These are phyloP conservation scores for Chaetodon trifasciatus DNA, from an alignment of 2,797 vertebrate species.

Conservation along the genomic window DNA sequence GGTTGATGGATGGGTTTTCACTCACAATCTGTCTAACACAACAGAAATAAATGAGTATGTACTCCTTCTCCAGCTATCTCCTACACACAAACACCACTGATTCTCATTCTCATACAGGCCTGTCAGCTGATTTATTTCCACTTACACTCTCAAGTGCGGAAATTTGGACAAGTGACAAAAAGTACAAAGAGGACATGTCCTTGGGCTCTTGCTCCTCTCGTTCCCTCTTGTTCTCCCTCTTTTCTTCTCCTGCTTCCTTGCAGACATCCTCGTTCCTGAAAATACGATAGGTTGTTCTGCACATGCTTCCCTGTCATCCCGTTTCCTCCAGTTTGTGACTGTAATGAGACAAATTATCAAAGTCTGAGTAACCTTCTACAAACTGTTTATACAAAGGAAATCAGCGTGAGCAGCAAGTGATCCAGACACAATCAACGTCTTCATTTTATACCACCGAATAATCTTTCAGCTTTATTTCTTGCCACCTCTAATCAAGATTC, in stretches of 20 bases:
- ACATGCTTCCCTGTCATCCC: not conserved
- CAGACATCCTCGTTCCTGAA: slow-evolving; percentile 2
- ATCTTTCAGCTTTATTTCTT: not conserved
- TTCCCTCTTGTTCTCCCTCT: not conserved
- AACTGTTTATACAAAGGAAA: not conserved
- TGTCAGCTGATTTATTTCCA: slow-evolving; percentile 76
- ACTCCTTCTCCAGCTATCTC: slow-evolving; percentile 41
- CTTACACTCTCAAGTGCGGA: slow-evolving; percentile 67
- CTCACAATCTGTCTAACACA: slow-evolving; percentile 67
- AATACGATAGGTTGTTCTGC: slow-evolving; percentile 5
- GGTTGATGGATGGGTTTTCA: slow-evolving; percentile 57
- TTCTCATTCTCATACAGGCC: slow-evolving; percentile 49
- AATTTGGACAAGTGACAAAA: slow-evolving; percentile 76
- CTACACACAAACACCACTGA: slow-evolving; percentile 48
- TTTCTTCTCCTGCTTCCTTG: not conserved
- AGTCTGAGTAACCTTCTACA: not conserved
- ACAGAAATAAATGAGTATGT: slow-evolving; percentile 52
- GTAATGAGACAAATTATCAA: not conserved
- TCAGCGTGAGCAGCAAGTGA: not conserved
- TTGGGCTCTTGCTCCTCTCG: slow-evolving; percentile 49
- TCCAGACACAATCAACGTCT: not conserved
- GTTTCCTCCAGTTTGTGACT: slow-evolving; percentile 14
- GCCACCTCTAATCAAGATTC: not conserved
- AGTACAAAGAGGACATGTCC: slow-evolving; percentile 70
- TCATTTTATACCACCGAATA: not conserved